phyloP scores from a whole-genome alignment of 2,797 vertebrate species.

The Setipinna tenuifilis region DNA sequence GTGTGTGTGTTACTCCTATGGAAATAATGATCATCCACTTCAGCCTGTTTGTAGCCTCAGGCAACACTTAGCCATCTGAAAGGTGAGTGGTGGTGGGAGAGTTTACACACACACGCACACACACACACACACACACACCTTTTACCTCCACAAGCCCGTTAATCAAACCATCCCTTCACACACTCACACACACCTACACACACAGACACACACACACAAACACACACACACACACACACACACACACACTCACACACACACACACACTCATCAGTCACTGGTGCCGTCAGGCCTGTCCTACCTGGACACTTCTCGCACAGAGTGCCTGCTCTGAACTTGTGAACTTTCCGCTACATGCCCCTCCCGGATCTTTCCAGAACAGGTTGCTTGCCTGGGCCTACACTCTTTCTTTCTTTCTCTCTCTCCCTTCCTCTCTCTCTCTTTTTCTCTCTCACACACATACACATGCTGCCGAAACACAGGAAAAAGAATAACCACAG shows the following conservation, averaged over 20 bases:
- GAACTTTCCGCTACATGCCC: conserved; percentile 39
- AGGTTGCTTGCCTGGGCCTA: background rate
- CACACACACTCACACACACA: background rate
- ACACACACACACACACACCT: background rate
- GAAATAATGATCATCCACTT: conserved; percentile 32
- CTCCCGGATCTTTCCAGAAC: conserved; percentile 25
- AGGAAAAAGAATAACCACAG: background rate
- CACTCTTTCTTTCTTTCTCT: background rate
- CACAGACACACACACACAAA: conserved; percentile 34
- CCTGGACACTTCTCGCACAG: conserved; percentile 46
- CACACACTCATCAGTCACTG: conserved; percentile 57
- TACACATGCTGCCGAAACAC: background rate
- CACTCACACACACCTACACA: background rate
- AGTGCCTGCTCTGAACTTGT: conserved; percentile 29
- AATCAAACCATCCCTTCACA: background rate
- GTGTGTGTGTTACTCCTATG: background rate
- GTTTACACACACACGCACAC: conserved; percentile 26
- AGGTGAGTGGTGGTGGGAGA: background rate
- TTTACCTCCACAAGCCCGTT: too few species aligned
- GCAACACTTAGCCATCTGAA: conserved; percentile 31
- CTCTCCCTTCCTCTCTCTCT: too few species aligned
- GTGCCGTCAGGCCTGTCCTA: conserved; percentile 59
- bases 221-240: conserved; percentile 13
- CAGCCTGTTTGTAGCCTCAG: conserved; percentile 27
- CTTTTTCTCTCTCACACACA: background rate